A percentile compares a stretch with the other conserved stretches of the same genome.
Conservation (phyloP, 2,797 vertebrate genomes). For the Pempheris klunzingeri region DNA sequence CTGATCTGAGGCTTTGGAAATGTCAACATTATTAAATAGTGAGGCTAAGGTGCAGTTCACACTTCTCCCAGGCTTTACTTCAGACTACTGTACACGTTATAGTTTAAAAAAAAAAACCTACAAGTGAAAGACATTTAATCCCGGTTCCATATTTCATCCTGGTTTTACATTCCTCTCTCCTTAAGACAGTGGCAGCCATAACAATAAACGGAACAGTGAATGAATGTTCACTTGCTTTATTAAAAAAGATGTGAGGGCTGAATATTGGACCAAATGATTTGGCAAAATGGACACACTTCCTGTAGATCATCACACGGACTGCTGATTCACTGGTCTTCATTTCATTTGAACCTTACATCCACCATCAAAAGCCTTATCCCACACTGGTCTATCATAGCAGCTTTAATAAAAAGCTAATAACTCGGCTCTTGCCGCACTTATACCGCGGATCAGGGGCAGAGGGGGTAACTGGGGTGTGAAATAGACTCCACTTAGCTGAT, state of each 20-base stretch:
- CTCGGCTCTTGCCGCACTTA: slow-evolving; percentile 37
- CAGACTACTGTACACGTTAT: background rate
- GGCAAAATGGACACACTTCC: slow-evolving; percentile 4
- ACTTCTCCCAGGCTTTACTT: slow-evolving; percentile 16
- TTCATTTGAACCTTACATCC: slow-evolving; percentile 53
- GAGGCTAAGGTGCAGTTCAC: slow-evolving; percentile 49
- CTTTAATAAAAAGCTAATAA: slow-evolving; percentile 72
- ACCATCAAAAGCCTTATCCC: slow-evolving; percentile 51
- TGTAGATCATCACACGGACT: slow-evolving; percentile 31
- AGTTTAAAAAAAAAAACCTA: too few relatives aligned
- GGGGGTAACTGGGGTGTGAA: slow-evolving; percentile 80
- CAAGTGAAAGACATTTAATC: background rate
- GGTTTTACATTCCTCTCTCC: background rate
- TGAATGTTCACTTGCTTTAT: background rate
- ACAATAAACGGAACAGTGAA: background rate
- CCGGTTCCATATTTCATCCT: background rate
- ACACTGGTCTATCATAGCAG: slow-evolving; percentile 49
- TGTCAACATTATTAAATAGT: slow-evolving; percentile 80
- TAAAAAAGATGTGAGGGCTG: background rate
- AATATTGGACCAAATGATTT: slow-evolving; percentile 14
- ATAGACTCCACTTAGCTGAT: slow-evolving; percentile 78
- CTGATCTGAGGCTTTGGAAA: slow-evolving; percentile 77
- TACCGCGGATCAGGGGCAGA: slow-evolving; percentile 69
- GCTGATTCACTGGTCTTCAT: slow-evolving; percentile 33
- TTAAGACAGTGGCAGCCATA: background rate